Conservation (phyloP, 2,888 invertebrate species). For the Drosophila seclusa region DNA sequence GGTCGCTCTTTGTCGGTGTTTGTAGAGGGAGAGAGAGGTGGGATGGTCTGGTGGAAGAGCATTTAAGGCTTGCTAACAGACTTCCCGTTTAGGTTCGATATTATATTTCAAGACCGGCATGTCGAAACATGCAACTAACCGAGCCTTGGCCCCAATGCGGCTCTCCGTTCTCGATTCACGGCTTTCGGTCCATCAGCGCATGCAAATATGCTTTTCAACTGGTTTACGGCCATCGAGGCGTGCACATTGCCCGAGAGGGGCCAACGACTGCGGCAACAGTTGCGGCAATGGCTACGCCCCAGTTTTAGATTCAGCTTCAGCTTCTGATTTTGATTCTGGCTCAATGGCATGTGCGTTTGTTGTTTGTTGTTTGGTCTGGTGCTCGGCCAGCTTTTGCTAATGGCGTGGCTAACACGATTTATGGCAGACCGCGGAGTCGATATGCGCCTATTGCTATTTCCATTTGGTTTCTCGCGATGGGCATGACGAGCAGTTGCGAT, state of each 20-base stretch:
- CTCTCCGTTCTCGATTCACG: conserved; percentile 2
- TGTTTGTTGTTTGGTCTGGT: conserved; percentile 48
- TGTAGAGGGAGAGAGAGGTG: neutral
- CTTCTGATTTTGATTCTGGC: neutral
- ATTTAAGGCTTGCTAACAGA: conserved; percentile 61
- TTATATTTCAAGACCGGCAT: conserved; percentile 67
- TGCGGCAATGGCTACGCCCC: neutral
- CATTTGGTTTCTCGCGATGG: conserved; percentile 23
- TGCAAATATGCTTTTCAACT: conserved; percentile 80
- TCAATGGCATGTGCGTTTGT: conserved; percentile 48
- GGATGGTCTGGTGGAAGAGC: neutral
- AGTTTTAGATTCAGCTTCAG: conserved; percentile 5
- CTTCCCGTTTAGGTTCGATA: conserved; percentile 58
- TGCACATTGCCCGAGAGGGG: conserved; percentile 46
- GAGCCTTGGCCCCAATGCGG: conserved; percentile 36
- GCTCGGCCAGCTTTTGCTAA: conserved; percentile 74
- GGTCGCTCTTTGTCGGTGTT: neutral
- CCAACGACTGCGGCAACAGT: conserved; percentile 13
- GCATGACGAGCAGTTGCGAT: conserved; percentile 62
- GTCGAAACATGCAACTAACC: conserved; percentile 42
- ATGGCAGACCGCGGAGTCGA: conserved; percentile 59
- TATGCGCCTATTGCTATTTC: conserved; percentile 38
- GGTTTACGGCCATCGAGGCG: conserved; percentile 75
- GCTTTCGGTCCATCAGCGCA: conserved; percentile 71
- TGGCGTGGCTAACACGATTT: conserved; percentile 79